A percentile compares a stretch with the other conserved stretches of the same genome.
These are phyloP conservation scores for Axinella damicornis DNA, from an alignment of 37 sponge, comb jelly and placozoan species.

Conservation along the genomic window DNA sequence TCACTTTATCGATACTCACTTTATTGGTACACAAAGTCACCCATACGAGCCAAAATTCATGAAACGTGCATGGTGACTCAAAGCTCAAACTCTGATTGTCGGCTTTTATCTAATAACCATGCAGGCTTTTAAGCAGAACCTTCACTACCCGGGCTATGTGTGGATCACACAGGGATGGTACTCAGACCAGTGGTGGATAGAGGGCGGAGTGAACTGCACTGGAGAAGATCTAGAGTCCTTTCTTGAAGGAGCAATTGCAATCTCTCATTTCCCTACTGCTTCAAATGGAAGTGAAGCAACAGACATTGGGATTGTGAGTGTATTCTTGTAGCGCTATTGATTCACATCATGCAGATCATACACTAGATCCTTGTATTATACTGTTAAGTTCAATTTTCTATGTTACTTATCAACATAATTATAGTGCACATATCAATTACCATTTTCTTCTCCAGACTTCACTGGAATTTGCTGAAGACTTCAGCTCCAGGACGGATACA, in stretches of 20 bases:
- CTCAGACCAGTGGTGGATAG: conserved; percentile 19
- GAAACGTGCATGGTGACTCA: too few species aligned
- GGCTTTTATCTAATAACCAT: too few species aligned
- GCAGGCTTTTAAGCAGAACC: conserved; percentile 20
- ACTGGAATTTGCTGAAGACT: neutral
- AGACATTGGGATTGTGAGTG: neutral
- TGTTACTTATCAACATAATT: too few species aligned
- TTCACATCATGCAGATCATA: too few species aligned
- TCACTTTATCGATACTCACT: too few species aligned
- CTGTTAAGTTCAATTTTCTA: too few species aligned
- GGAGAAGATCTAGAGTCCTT: neutral
- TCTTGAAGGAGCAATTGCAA: conserved; percentile 28
- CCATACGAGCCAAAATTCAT: too few species aligned
- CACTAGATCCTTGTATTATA: too few species aligned
- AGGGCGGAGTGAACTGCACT: neutral
- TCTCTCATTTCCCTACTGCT: conserved; percentile 50
- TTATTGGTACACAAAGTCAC: too few species aligned
- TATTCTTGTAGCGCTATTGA: too few species aligned
- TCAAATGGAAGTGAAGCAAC: neutral
- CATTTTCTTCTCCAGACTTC: neutral
- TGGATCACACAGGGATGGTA: conserved; percentile 66
- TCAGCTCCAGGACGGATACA: neutral
- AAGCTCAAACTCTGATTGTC: too few species aligned
- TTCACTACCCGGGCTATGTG: conserved; percentile 45
- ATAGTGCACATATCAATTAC: too few species aligned